Conservation (phyloP, 2,113 vertebrate species). For the Bujurquina vittata region DNA sequence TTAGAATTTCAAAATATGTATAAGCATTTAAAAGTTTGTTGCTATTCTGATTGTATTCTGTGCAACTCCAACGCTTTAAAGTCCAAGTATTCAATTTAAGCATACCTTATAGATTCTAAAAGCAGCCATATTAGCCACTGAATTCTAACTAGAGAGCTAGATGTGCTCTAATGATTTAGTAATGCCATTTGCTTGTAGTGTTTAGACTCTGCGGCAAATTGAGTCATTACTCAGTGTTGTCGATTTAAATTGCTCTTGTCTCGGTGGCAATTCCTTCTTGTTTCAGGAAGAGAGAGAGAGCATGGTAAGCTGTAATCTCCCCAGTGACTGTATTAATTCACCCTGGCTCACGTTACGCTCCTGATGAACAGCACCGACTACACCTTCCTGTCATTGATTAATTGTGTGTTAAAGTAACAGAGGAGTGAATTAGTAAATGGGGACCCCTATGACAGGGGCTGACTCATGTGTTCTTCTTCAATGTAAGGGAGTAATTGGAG, state of each 20-base stretch:
- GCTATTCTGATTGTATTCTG: neutral
- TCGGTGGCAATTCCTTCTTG: constrained; percentile 74
- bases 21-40: neutral
- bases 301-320: constrained; percentile 69
- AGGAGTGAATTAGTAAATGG: constrained; percentile 77
- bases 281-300: constrained; percentile 69
- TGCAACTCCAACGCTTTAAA: neutral
- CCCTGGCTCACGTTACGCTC: constrained; percentile 66
- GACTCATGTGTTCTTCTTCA: constrained; percentile 46
- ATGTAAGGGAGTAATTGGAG: constrained; percentile 63
- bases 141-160: constrained; percentile 55
- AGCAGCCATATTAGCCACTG: constrained; percentile 53
- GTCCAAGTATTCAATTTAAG: constrained; percentile 23
- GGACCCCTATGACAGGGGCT: constrained; percentile 58
- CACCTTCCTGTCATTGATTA: constrained; percentile 79
- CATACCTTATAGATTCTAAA: constrained; percentile 3
- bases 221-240: constrained; percentile 78
- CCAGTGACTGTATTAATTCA: constrained; percentile 76
- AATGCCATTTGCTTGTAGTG: constrained; percentile 75
- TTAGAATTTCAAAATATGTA: neutral
- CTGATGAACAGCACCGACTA: constrained; percentile 72
- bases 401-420: constrained; percentile 79
- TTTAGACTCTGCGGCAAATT: constrained; percentile 76
- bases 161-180: constrained; percentile 74
- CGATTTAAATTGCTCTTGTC: constrained; percentile 77